Evolutionary conservation across 2,888 invertebrate species (phyloP).

Genomic region (Drosophila borealis): DNA sequence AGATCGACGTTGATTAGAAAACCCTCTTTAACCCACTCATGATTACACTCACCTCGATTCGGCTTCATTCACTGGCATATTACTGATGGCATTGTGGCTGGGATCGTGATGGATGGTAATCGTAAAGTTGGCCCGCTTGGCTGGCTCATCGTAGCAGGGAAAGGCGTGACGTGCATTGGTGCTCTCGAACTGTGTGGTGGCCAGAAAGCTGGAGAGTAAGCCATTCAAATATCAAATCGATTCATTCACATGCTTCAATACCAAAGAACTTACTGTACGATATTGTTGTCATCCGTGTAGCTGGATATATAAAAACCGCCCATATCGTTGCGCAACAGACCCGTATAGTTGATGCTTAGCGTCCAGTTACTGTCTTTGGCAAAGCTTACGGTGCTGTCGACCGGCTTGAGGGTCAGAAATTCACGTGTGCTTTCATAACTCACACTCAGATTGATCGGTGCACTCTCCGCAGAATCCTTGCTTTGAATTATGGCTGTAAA

Average conservation of each 20-base stretch:
- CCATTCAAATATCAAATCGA: too few species aligned
- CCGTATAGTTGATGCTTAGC: conserved; percentile 86
- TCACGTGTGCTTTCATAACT: conserved; percentile 50
- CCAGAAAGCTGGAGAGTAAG: conserved; percentile 83
- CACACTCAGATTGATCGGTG: conserved; percentile 23
- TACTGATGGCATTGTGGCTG: conserved; percentile 79
- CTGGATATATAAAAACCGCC: conserved; percentile 88
- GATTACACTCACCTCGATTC: conserved; percentile 40
- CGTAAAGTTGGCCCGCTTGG: conserved; percentile 89
- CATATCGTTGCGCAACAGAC: conserved; percentile 87
- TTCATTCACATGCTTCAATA: too few species aligned
- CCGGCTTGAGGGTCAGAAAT: conserved; percentile 67
- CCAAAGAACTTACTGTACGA: conserved; percentile 61
- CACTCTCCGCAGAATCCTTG: conserved; percentile 16
- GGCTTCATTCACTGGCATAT: conserved; percentile 85
- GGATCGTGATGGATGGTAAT: conserved; percentile 76
- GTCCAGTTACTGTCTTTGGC: conserved; percentile 84
- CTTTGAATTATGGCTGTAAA: conserved; percentile 56
- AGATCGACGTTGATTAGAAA: not conserved
- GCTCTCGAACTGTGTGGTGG: conserved; percentile 89
- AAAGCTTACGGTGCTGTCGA: conserved; percentile 11
- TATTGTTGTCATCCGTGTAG: conserved; percentile 81
- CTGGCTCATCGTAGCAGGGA: conserved; percentile 89
- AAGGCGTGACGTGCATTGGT: conserved; percentile 89
- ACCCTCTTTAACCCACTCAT: not conserved